Evolutionary conservation across 2,797 vertebrate species (phyloP).

Genomic region (Characodon lateralis): DNA sequence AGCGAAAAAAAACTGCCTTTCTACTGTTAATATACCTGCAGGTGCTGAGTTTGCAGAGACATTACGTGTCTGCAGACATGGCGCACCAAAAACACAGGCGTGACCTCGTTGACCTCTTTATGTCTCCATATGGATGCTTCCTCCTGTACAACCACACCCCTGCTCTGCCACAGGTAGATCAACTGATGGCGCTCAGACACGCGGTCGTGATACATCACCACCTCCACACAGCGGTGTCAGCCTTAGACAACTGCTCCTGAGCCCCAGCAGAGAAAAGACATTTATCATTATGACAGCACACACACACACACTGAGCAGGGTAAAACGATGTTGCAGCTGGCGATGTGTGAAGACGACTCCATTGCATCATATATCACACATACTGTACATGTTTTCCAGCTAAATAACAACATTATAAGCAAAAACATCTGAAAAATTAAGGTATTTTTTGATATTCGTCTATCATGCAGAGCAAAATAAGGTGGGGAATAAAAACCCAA

Average conservation of each 20-base stretch:
- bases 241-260: conserved; percentile 75
- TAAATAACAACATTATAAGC: conserved; percentile 56
- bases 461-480: not conserved
- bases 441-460: not conserved
- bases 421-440: conserved; percentile 34
- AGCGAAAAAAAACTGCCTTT: too few species aligned
- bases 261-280: conserved; percentile 71
- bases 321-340: conserved; percentile 47
- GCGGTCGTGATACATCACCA: conserved; percentile 69
- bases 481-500: conserved; percentile 25
- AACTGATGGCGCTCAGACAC: conserved; percentile 39
- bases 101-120: conserved; percentile 27
- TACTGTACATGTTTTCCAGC: conserved; percentile 40
- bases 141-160: conserved; percentile 25
- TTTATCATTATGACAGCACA: conserved; percentile 77
- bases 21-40: not conserved
- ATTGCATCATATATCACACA: conserved; percentile 61
- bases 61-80: not conserved
- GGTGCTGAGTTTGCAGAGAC: not conserved
- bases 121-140: conserved; percentile 6
- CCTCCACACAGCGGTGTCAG: conserved; percentile 68
- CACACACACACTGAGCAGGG: conserved; percentile 41
- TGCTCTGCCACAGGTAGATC: conserved; percentile 16
- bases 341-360: conserved; percentile 68
- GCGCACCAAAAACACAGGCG: not conserved